A percentile compares a stretch with the other conserved stretches of the same genome.
phyloP scores from a whole-genome alignment of 2,888 invertebrate species.

The Hirtodrosophila cameraria region DNA sequence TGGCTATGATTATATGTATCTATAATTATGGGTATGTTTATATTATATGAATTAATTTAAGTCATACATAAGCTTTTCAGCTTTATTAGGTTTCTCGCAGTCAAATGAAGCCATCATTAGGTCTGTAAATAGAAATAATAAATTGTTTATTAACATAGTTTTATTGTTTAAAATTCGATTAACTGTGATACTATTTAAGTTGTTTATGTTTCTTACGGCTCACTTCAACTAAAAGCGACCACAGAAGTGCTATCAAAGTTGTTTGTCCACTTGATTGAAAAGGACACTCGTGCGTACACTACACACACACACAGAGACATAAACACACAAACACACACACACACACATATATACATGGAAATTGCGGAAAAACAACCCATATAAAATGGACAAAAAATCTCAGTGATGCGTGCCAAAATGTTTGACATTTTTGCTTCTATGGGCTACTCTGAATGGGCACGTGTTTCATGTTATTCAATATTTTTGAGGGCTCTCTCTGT shows the following conservation, averaged over 20 bases:
- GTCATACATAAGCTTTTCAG: too few relatives aligned
- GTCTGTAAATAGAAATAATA: too few relatives aligned
- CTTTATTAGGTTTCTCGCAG: too few relatives aligned
- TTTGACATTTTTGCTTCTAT: constrained; percentile 45
- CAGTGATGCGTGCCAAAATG: constrained; percentile 60
- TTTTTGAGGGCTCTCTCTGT: constrained; percentile 14
- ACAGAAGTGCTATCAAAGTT: constrained; percentile 56
- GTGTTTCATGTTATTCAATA: constrained; percentile 41
- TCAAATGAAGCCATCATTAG: too few relatives aligned
- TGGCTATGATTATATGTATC: too few relatives aligned
- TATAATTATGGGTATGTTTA: too few relatives aligned
- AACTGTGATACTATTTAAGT: constrained; percentile 13
- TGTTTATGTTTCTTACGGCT: constrained; percentile 38
- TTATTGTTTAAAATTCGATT: too few relatives aligned
- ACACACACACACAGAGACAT: constrained; percentile 12
- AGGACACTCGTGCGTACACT: constrained; percentile 62
- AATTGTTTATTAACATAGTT: too few relatives aligned
- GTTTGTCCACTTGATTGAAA: constrained; percentile 71
- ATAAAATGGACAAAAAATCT: constrained; percentile 44
- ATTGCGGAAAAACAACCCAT: constrained; percentile 10
- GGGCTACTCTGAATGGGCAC: constrained; percentile 39
- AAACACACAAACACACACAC: constrained; percentile 12
- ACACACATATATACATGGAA: constrained; percentile 17
- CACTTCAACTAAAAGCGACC: constrained; percentile 39
- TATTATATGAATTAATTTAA: too few relatives aligned